phyloP scores from a whole-genome alignment of 2,113 vertebrate genomes.

The Channa argus region DNA sequence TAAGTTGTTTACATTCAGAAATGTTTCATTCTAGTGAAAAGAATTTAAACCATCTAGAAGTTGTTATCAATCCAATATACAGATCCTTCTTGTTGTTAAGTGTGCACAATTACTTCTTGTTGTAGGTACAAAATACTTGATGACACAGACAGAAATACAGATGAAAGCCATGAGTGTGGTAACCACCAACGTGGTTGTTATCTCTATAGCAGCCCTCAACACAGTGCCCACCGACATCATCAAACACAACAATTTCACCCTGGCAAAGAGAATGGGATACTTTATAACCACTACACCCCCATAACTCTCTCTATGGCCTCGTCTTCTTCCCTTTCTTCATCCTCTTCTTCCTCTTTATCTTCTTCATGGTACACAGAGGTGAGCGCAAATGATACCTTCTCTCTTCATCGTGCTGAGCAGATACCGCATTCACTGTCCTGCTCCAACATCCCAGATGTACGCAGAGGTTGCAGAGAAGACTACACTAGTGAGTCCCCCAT shows the following conservation, averaged over 20 bases:
- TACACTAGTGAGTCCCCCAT: conserved; percentile 53
- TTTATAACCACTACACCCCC: conserved; percentile 50
- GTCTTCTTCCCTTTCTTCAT: conserved; percentile 76
- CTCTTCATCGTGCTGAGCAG: conserved; percentile 52
- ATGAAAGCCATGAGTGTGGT: conserved; percentile 49
- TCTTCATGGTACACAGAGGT: conserved; percentile 82
- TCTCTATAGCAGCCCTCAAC: conserved; percentile 22
- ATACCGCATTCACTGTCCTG: conserved; percentile 83
- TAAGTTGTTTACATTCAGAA: neutral
- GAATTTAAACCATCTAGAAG: neutral
- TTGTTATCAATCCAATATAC: neutral
- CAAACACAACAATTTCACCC: conserved; percentile 38
- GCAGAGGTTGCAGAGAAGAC: conserved; percentile 57
- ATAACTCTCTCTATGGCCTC: conserved; percentile 69
- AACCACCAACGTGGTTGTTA: conserved; percentile 44
- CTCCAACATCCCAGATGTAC: conserved; percentile 75
- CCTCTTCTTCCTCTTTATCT: conserved; percentile 68
- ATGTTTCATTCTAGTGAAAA: neutral
- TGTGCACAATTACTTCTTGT: neutral
- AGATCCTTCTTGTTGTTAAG: neutral
- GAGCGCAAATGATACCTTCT: conserved; percentile 69
- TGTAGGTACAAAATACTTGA: conserved; percentile 66
- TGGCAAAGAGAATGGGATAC: conserved; percentile 60
- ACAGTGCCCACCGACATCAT: conserved; percentile 22
- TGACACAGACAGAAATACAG: conserved; percentile 55